Conservation (phyloP, 2,888 invertebrate species). For the Drosophila barbarae region DNA sequence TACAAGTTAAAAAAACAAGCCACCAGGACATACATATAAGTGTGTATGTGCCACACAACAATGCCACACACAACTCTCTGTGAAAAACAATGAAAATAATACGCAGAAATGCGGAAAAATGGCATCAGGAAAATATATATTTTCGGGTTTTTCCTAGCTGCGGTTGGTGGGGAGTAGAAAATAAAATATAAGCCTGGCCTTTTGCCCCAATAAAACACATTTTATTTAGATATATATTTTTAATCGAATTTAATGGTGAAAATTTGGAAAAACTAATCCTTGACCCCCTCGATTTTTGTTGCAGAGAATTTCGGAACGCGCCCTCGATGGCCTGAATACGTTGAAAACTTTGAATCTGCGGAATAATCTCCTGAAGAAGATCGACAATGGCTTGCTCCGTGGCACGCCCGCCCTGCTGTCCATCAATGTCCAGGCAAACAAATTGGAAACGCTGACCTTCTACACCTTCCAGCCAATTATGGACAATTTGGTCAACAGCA, state of each 20-base stretch:
- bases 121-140: constrained; percentile 60
- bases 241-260: constrained; percentile 20
- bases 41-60: constrained; percentile 34
- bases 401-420: constrained; percentile 87
- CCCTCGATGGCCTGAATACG: constrained; percentile 87
- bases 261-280: constrained; percentile 20
- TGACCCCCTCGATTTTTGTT: constrained; percentile 29
- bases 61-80: constrained; percentile 47
- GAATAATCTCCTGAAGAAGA: constrained; percentile 86
- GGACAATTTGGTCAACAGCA: constrained; percentile 87
- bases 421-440: constrained; percentile 88
- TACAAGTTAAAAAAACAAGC: constrained; percentile 58
- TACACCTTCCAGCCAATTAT: constrained; percentile 87
- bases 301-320: constrained; percentile 87
- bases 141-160: constrained; percentile 29
- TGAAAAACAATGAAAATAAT: constrained; percentile 64
- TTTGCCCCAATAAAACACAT: constrained; percentile 2
- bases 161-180: constrained; percentile 4
- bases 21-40: not conserved
- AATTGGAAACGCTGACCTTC: constrained; percentile 87
- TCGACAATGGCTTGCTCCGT: constrained; percentile 86
- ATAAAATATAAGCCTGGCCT: constrained; percentile 3
- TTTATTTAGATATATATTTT: not conserved
- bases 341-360: constrained; percentile 86
- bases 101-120: constrained; percentile 59